phyloP scores from a whole-genome alignment of 2,888 invertebrate species.

The Drosophila demipolita region DNA sequence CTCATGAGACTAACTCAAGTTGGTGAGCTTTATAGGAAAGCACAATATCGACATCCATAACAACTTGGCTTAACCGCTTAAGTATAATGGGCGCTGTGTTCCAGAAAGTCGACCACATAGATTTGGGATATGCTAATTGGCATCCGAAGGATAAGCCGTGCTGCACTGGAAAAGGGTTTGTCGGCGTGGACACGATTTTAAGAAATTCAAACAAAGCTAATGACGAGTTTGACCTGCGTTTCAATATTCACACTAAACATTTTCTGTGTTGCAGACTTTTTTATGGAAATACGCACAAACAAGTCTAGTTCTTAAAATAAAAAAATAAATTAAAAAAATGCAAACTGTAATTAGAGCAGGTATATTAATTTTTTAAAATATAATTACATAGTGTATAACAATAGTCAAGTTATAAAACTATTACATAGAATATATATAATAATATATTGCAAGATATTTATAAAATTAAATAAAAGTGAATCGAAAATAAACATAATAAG shows the following conservation, averaged over 20 bases:
- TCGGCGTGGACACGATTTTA: not conserved
- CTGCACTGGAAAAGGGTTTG: not conserved
- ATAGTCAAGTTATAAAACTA: not conserved
- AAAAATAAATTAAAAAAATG: not conserved
- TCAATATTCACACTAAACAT: not conserved
- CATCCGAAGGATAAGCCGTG: not conserved
- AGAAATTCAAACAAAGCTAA: not conserved
- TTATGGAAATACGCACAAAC: not conserved
- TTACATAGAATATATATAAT: not conserved
- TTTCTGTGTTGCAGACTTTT: not conserved
- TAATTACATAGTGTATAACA: conserved; percentile 1
- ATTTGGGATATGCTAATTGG: not conserved
- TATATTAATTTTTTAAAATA: conserved; percentile 1
- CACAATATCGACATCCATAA: not conserved
- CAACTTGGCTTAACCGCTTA: not conserved
- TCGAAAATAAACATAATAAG: not conserved
- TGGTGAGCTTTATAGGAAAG: not conserved
- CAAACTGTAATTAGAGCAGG: not conserved
- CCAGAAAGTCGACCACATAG: not conserved
- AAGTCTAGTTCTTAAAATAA: not conserved
- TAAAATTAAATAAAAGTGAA: conserved; percentile 7
- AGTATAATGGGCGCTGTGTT: not conserved
- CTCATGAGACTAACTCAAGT: not conserved
- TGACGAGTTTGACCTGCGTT: not conserved
- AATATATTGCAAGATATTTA: not conserved